These are phyloP conservation scores for Oxytorus armatus DNA, from an alignment of 2,888 invertebrate genomes.

Conservation along the genomic window DNA sequence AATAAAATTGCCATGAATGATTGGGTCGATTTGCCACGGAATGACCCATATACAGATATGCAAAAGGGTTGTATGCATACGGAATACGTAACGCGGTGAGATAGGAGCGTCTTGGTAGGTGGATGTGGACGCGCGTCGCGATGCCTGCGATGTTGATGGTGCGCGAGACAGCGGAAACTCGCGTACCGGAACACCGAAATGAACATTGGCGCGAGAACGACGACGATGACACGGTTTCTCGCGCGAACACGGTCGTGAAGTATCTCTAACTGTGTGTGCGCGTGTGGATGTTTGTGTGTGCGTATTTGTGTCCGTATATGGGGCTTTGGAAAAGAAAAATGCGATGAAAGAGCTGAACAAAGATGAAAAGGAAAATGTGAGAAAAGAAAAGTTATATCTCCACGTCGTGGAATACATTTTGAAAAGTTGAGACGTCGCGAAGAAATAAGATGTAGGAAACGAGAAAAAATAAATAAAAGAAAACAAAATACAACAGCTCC, in stretches of 20 bases:
- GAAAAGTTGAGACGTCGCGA: background rate
- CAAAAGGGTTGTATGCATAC: too few species aligned
- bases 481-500: too few species aligned
- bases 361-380: slow-evolving; percentile 20
- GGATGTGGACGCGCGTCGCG: too few species aligned
- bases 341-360: slow-evolving; percentile 10
- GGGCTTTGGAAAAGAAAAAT: slow-evolving; percentile 2
- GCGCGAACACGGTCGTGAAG: slow-evolving; percentile 12
- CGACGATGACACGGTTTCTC: slow-evolving; percentile 23
- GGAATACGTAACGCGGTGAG: too few species aligned
- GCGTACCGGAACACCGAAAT: slow-evolving; percentile 43
- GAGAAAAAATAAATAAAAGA: background rate
- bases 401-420: background rate
- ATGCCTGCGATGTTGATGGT: slow-evolving; percentile 4
- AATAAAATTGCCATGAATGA: too few species aligned
- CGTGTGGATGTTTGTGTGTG: background rate
- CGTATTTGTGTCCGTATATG: background rate
- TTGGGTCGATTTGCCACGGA: too few species aligned
- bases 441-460: background rate
- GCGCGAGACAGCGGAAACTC: slow-evolving; percentile 40
- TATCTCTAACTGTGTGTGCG: too few species aligned
- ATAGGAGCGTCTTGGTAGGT: too few species aligned
- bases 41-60: too few species aligned
- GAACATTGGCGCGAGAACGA: too few species aligned
- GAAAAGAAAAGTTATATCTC: background rate